Evolutionary conservation across 2,888 invertebrate species (phyloP).

Genomic region (Metellina segmentata): DNA sequence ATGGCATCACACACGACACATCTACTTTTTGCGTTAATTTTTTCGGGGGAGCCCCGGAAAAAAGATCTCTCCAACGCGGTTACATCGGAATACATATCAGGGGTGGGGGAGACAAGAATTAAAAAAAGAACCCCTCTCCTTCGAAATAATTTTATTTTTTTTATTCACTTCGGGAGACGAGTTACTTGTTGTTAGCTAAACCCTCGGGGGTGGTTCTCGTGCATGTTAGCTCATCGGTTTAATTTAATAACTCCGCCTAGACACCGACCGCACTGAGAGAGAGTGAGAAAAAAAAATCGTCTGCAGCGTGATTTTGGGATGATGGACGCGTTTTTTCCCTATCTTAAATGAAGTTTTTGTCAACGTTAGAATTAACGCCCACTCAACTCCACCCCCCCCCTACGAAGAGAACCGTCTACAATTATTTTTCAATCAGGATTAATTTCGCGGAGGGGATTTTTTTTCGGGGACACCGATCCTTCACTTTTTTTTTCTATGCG

Average conservation of each 20-base stretch:
- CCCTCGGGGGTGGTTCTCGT: constrained; percentile 33
- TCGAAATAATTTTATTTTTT: constrained; percentile 32
- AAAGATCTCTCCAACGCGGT: constrained; percentile 44
- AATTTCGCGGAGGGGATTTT: constrained; percentile 52
- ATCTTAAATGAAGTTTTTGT: constrained; percentile 66
- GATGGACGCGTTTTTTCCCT: constrained; percentile 53
- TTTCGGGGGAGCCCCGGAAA: constrained; percentile 12
- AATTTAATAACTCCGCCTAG: constrained; percentile 74
- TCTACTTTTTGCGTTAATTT: constrained; percentile 35
- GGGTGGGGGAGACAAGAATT: not conserved
- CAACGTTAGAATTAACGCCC: constrained; percentile 48
- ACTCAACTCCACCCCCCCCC: constrained; percentile 1
- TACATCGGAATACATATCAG: not conserved
- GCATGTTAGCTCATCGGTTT: constrained; percentile 71
- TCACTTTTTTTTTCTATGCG: not conserved
- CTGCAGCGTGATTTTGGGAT: constrained; percentile 61
- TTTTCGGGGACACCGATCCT: not conserved
- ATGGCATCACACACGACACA: constrained; percentile 2
- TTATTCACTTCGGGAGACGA: constrained; percentile 35
- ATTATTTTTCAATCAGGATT: constrained; percentile 76
- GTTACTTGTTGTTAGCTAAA: constrained; percentile 68
- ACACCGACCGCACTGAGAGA: constrained; percentile 40
- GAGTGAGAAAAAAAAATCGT: constrained; percentile 9
- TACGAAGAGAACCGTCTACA: constrained; percentile 61
- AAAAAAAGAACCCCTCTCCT: constrained; percentile 18